Percentiles rank a stretch among this genome's conserved stretches.
phyloP scores from a whole-genome alignment of 2,888 invertebrate species.

The Elysia crispata region DNA sequence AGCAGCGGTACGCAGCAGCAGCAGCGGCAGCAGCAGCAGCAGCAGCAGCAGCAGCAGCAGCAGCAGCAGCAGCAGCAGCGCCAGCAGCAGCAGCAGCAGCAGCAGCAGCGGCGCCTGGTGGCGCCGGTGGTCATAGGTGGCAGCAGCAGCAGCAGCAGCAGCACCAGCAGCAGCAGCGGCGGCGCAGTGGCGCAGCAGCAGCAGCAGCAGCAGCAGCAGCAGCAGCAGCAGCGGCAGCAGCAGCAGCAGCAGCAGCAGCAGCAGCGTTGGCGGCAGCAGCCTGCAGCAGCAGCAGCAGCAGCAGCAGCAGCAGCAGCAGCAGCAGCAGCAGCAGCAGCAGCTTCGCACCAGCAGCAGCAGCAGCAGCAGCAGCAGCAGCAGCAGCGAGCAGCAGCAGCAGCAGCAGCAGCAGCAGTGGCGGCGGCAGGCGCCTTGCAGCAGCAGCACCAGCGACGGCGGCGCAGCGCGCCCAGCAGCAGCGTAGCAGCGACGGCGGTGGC shows the following conservation, averaged over 20 bases:
- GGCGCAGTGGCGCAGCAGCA: no score
- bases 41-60: constrained; percentile 9
- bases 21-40: constrained; percentile 9
- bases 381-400: constrained; percentile 1
- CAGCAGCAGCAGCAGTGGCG: neutral
- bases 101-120: neutral
- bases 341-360: neutral
- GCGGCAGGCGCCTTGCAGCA: no score
- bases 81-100: constrained; percentile 4
- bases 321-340: no score
- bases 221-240: constrained; percentile 4
- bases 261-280: no score
- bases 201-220: constrained; percentile 9
- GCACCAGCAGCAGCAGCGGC: constrained; percentile 1
- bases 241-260: constrained; percentile 9
- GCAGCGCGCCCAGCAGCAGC: neutral
- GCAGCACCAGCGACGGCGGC: neutral
- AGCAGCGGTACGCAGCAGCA: no score
- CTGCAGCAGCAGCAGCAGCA: no score
- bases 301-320: constrained; percentile 1
- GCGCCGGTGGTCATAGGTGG: neutral
- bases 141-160: constrained; percentile 9
- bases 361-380: neutral
- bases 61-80: constrained; percentile 4
- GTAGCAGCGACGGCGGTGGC: neutral